phyloP scores from a whole-genome alignment of 2,113 vertebrate species.

The Colinus virginianus region DNA sequence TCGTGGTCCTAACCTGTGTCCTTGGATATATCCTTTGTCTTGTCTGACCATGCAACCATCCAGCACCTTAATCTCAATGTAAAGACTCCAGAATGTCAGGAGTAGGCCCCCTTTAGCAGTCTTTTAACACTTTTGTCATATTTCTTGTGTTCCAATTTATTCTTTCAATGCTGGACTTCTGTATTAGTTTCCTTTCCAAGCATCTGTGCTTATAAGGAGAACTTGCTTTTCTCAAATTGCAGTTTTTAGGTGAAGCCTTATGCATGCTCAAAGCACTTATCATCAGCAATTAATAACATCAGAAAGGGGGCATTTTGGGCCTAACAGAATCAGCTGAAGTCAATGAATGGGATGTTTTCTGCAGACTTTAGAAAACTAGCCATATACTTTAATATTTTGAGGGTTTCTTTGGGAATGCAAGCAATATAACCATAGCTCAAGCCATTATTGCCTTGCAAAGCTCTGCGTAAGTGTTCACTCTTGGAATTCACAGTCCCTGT shows the following conservation, averaged over 20 bases:
- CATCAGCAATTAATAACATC: neutral
- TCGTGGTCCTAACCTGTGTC: neutral
- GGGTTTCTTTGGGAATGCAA: neutral
- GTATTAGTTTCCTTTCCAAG: neutral
- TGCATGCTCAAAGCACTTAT: neutral
- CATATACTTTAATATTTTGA: neutral
- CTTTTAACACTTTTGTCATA: neutral
- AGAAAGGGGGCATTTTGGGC: neutral
- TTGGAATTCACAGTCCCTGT: neutral
- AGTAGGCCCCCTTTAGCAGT: neutral
- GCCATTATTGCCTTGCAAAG: neutral
- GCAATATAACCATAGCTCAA: neutral
- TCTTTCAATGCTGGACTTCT: neutral
- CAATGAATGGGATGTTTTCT: neutral
- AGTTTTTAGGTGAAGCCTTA: neutral
- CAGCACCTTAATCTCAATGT: neutral
- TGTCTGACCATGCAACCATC: neutral
- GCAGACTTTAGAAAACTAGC: neutral
- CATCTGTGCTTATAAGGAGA: neutral
- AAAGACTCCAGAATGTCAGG: neutral
- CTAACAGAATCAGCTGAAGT: neutral
- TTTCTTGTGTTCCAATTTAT: neutral
- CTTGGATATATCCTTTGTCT: neutral
- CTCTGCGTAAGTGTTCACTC: fast-evolving
- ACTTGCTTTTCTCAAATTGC: neutral